phyloP scores from a whole-genome alignment of 1,140 invertebrate genomes.

The Mizuhopecten yessoensis region DNA sequence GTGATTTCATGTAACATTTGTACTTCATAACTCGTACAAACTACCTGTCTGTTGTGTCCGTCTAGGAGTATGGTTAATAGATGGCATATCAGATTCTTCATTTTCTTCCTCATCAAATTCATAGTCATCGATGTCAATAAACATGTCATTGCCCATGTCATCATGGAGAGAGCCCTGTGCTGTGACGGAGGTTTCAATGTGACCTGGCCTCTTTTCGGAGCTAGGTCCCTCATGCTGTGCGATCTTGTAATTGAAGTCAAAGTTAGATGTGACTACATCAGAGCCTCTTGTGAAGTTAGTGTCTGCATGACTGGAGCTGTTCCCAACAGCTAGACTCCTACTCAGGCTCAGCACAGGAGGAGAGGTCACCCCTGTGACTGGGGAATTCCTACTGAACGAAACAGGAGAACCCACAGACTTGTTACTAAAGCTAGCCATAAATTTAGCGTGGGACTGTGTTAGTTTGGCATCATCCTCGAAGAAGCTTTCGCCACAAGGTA shows the following conservation, averaged over 20 bases:
- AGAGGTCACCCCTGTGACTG: not conserved
- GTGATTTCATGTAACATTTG: too few relatives aligned
- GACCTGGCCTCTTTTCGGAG: not conserved
- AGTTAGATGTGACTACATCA: slow-evolving; percentile 40
- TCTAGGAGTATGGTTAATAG: not conserved
- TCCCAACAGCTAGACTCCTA: not conserved
- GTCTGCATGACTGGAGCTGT: not conserved
- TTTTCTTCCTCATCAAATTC: slow-evolving; percentile 60
- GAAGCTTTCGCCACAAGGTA: slow-evolving; percentile 80
- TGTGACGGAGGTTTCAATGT: not conserved
- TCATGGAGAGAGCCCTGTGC: not conserved
- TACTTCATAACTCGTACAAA: too few relatives aligned
- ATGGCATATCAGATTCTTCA: not conserved
- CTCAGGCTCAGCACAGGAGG: not conserved
- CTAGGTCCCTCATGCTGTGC: slow-evolving; percentile 46
- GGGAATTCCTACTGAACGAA: not conserved
- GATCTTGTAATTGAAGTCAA: slow-evolving; percentile 68
- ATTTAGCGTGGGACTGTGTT: slow-evolving; percentile 70
- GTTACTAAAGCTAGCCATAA: slow-evolving; percentile 63
- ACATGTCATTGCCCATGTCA: not conserved
- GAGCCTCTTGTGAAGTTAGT: not conserved
- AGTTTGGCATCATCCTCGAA: slow-evolving; percentile 75
- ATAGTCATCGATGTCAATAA: slow-evolving; percentile 63
- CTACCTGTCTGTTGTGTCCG: not conserved
- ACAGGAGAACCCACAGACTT: slow-evolving; percentile 46